phyloP scores from a whole-genome alignment of 1,140 invertebrate species.

The Megathymus violae region DNA sequence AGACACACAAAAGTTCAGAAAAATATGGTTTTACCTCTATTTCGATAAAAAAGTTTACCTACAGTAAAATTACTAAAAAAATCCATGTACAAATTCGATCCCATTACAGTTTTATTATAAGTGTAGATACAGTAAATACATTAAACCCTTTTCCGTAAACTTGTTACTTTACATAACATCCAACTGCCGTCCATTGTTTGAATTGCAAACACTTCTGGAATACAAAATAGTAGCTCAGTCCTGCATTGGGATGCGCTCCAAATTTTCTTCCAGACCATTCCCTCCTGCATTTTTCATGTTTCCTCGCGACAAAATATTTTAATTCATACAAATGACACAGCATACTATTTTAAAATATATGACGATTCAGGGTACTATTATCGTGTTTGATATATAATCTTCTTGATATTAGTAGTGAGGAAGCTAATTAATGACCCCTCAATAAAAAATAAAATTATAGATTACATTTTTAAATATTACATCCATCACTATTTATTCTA shows the following conservation, averaged over 20 bases:
- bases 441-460: too few species aligned
- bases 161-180: constrained; percentile 18
- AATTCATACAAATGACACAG: constrained; percentile 8
- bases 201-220: constrained; percentile 26
- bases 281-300: constrained; percentile 31
- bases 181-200: background rate
- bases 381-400: too few species aligned
- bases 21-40: too few species aligned
- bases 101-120: too few species aligned
- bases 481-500: too few species aligned
- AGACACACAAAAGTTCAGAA: too few species aligned
- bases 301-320: constrained; percentile 5
- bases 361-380: background rate
- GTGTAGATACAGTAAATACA: background rate
- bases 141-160: background rate
- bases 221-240: constrained; percentile 29
- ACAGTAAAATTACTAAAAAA: too few species aligned
- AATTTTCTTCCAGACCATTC: constrained; percentile 21
- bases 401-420: too few species aligned
- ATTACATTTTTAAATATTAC: too few species aligned
- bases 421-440: too few species aligned
- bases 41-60: too few species aligned
- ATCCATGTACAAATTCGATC: too few species aligned
- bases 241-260: constrained; percentile 14
- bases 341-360: background rate